These are phyloP conservation scores for Schmidtea mediterranea DNA, from an alignment of 1,140 invertebrate genomes.

Conservation along the genomic window DNA sequence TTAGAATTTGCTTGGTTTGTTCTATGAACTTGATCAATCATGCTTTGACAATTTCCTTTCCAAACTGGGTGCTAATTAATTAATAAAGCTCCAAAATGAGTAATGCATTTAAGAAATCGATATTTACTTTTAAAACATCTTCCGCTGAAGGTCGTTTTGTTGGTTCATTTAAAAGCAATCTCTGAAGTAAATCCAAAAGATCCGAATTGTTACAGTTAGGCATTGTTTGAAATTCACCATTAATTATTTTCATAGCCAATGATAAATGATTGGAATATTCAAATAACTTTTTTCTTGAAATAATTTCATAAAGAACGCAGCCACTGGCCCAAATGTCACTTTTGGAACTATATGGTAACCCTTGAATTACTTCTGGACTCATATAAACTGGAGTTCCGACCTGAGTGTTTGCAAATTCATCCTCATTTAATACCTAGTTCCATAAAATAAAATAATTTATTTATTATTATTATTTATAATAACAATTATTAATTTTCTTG, in stretches of 20 bases:
- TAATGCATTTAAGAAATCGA: too few species aligned
- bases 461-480: neutral
- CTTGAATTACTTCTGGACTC: constrained; percentile 52
- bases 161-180: constrained; percentile 18
- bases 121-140: too few species aligned
- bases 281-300: constrained; percentile 35
- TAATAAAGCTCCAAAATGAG: too few species aligned
- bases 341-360: constrained; percentile 31
- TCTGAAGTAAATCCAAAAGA: constrained; percentile 15
- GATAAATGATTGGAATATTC: constrained; percentile 29
- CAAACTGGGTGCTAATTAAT: too few species aligned
- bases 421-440: constrained; percentile 22
- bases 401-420: neutral
- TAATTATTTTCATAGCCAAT: constrained; percentile 22
- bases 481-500: too few species aligned
- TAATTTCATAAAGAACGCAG: constrained; percentile 48
- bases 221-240: constrained; percentile 12
- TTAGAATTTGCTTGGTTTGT: too few species aligned
- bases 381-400: constrained; percentile 59
- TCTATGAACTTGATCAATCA: too few species aligned
- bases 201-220: neutral
- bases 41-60: too few species aligned
- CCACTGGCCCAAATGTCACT: constrained; percentile 60
- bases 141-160: constrained; percentile 5
- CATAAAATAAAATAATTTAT: constrained; percentile 14